Conservation (phyloP, 2,113 vertebrate species). For the Clarias magur region DNA sequence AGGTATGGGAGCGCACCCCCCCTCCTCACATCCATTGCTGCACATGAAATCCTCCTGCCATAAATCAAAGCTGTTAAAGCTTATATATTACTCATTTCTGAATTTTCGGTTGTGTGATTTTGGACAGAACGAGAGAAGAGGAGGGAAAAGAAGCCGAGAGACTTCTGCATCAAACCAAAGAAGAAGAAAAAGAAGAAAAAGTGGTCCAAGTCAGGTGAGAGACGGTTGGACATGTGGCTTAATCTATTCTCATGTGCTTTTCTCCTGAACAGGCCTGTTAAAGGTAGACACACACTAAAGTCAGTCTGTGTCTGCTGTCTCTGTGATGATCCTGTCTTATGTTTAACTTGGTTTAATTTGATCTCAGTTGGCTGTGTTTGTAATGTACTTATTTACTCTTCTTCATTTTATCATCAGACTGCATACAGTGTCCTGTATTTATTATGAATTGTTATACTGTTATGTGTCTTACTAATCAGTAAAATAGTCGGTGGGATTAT, state of each 20-base stretch:
- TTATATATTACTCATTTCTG: neutral
- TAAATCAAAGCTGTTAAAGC: neutral
- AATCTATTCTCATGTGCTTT: conserved; percentile 12
- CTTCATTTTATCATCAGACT: neutral
- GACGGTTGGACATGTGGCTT: conserved; percentile 13
- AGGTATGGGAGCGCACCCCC: conserved; percentile 63
- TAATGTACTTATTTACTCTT: neutral
- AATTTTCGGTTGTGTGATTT: conserved; percentile 58
- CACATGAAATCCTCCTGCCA: neutral
- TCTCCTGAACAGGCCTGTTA: conserved; percentile 3
- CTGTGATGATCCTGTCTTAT: neutral
- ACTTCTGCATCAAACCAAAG: conserved; percentile 86
- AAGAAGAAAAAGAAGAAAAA: conserved; percentile 92
- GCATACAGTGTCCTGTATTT: no score
- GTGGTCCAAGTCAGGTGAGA: conserved; percentile 84
- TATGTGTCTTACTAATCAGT: neutral
- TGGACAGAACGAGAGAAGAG: conserved; percentile 76
- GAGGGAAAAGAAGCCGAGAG: conserved; percentile 78
- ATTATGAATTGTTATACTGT: neutral
- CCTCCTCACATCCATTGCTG: conserved; percentile 32
- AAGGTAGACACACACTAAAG: neutral
- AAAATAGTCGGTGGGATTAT: neutral
- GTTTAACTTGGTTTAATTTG: neutral
- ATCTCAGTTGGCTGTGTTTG: neutral
- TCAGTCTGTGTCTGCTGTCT: neutral